Evolutionary conservation across 2,888 invertebrate species (phyloP), one percentile per base, ranked within the genome.

Genomic region (Steinernema scapterisci): DNA sequence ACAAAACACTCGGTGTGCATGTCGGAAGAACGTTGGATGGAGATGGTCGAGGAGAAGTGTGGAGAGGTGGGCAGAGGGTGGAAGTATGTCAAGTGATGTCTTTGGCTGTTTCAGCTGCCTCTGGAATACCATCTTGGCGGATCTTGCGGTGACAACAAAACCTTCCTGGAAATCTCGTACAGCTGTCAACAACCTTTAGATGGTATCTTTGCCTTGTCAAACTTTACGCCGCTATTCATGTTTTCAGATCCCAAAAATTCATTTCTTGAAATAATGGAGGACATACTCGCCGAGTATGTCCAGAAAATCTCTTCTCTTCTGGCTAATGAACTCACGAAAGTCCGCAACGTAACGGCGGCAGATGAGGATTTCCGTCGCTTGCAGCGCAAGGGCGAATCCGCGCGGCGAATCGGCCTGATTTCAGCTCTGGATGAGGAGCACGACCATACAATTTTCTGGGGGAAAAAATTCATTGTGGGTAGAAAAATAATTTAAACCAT

Each of bases 41-140:
- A 25, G 25, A 31, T 31, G 16, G 31, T 38, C 63, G 31, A 25
- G 2, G 63, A 63, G 31, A 63, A 63, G 63, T 63, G 63, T 13
- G 63, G 63, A 63, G 63, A 63, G 63, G 63, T 63, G 25, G 6
- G 27, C 63, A 54, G 54, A 25, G 21, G 21, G 19, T n/a, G n/a
- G n/a, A n/a, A n/a, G n/a, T n/a, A n/a, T n/a, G 48, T 16, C 48
- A 48, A 2, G 19, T 2, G 16, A n/a, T n/a, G 7, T 44, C 9
- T 44, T 48, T 48, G 48, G 16, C 13, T 48, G 48, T 48, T 63
- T 11, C 63, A 63, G 63, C 5, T 6, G 16, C 63, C 63, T 13
- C 3, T 5, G 25, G 31, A 63, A 31, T n/a, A 31, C n/a, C 16
- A 27, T 16, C 27, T 63, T 16, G 63, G 63, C 23, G 63, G 63